phyloP scores from a whole-genome alignment of 2,797 vertebrate genomes.

The Nyctalus aviator region DNA sequence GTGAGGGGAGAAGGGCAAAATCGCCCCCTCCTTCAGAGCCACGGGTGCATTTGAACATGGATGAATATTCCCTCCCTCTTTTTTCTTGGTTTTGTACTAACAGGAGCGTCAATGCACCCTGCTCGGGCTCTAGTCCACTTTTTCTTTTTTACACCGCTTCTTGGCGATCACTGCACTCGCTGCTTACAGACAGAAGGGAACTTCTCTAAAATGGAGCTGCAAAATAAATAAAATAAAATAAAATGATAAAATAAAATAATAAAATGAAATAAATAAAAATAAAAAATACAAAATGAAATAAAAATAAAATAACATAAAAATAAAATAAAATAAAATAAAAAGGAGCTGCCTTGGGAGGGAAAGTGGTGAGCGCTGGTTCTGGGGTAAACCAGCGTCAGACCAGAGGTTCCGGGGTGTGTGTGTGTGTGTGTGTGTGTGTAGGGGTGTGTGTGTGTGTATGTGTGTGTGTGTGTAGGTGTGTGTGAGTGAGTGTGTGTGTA shows the following conservation, averaged over 20 bases:
- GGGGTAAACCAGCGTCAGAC: fast-evolving
- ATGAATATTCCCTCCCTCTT: neutral
- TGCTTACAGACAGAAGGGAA: neutral
- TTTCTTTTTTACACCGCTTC: neutral
- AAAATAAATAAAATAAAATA: no score
- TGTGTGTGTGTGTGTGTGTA: no score
- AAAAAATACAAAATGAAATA: no score
- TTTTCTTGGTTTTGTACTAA: neutral
- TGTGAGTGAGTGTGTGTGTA: no score
- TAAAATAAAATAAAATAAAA: no score
- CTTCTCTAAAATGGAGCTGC: neutral
- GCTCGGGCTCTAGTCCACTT: neutral
- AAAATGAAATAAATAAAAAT: no score
- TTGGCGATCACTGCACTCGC: neutral
- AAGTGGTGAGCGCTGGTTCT: fast-evolving
- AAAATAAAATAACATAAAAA: no score
- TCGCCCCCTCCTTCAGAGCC: neutral
- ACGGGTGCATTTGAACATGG: no score
- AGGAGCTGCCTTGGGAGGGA: neutral
- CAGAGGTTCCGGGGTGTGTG: neutral
- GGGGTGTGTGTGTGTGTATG: no score
- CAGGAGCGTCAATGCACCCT: neutral
- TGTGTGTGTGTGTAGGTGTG: no score
- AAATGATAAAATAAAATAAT: no score
- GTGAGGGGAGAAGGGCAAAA: neutral